Percentiles rank a stretch among this genome's conserved stretches.
These are phyloP conservation scores for Decapterus maruadsi DNA, from an alignment of 2,797 vertebrate species.

Conservation along the genomic window DNA sequence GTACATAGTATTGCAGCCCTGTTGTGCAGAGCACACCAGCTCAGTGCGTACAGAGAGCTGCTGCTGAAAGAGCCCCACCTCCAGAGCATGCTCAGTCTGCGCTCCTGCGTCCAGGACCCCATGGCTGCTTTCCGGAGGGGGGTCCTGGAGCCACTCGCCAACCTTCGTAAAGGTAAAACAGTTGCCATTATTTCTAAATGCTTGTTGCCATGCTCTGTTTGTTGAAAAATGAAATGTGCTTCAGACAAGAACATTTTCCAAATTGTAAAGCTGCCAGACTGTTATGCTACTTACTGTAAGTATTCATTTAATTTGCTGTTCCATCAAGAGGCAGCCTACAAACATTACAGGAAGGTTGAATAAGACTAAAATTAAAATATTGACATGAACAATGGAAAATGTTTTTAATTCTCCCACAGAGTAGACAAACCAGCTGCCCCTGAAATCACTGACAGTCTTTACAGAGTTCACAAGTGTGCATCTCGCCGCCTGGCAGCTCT, in stretches of 20 bases:
- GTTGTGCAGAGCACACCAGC: constrained; percentile 92
- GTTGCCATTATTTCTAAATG: not conserved
- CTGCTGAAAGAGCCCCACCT: constrained; percentile 92
- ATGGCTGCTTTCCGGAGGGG: constrained; percentile 93
- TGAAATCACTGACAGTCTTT: not conserved
- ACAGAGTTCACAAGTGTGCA: too few relatives aligned
- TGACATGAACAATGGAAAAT: not conserved
- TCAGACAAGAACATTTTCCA: not conserved
- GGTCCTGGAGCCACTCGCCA: constrained; percentile 91
- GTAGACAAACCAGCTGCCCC: not conserved
- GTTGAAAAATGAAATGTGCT: too few relatives aligned
- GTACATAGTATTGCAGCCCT: constrained; percentile 96
- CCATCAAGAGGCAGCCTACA: not conserved
- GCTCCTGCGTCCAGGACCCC: constrained; percentile 97
- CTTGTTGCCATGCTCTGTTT: not conserved
- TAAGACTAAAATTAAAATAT: not conserved
- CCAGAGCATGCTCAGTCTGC: constrained; percentile 96
- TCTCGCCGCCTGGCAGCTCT: too few relatives aligned
- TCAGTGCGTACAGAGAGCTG: constrained; percentile 93
- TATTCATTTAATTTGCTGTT: not conserved
- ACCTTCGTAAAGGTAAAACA: constrained; percentile 90
- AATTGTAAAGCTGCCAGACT: not conserved
- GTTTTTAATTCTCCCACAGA: not conserved
- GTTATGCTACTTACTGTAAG: not conserved
- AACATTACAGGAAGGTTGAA: not conserved